These are phyloP conservation scores for Cossypha polioptera DNA, from an alignment of 2,797 vertebrate genomes.

Conservation along the genomic window DNA sequence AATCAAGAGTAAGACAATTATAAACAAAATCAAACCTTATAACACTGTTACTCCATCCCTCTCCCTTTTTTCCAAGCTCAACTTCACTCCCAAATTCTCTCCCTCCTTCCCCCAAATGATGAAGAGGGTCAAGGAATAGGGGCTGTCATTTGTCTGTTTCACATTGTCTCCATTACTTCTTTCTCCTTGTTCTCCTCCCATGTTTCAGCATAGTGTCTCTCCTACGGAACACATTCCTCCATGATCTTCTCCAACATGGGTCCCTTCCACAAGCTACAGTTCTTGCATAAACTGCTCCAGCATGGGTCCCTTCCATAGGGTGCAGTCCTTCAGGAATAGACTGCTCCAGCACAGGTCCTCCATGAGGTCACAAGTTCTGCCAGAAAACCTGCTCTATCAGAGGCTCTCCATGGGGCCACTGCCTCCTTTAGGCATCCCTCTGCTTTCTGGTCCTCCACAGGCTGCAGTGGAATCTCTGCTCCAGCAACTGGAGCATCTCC, in stretches of 20 bases:
- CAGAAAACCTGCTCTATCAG: background rate
- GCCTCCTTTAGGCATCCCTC: background rate
- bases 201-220: fast-evolving
- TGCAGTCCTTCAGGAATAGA: background rate
- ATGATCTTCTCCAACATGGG: background rate
- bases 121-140: fast-evolving
- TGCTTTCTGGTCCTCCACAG: background rate
- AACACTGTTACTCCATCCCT: background rate
- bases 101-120: fast-evolving
- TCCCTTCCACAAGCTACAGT: background rate
- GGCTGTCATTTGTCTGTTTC: background rate
- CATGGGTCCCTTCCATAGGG: fast-evolving
- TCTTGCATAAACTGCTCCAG: background rate
- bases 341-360: background rate
- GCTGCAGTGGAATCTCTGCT: background rate
- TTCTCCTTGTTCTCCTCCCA: background rate
- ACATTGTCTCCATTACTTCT: background rate
- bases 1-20: background rate
- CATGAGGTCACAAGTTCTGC: background rate
- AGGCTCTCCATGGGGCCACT: background rate
- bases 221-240: fast-evolving
- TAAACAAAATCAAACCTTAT: background rate
- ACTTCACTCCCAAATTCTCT: background rate
- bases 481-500: background rate
- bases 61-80: background rate